Evolutionary conservation across 2,888 invertebrate genomes (phyloP).

Genomic region (Drosophila setosimentum): DNA sequence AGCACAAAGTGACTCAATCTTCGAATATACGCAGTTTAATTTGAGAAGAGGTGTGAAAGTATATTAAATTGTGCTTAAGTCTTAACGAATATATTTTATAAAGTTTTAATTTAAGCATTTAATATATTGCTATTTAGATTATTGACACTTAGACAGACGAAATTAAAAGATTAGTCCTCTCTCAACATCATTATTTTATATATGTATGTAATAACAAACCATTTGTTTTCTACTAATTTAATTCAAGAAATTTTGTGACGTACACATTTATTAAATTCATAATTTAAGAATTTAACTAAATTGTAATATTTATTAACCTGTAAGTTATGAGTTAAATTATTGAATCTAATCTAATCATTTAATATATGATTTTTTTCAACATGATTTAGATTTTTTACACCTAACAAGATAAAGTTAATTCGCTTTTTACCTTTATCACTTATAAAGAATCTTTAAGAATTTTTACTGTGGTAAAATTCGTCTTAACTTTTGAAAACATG

Average conservation of each 20-base stretch:
- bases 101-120: not conserved
- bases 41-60: not conserved
- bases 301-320: not conserved
- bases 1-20: slow-evolving; percentile 3
- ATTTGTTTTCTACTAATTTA: not conserved
- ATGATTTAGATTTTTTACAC: not conserved
- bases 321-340: not conserved
- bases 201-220: too few relatives aligned
- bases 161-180: not conserved
- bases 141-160: not conserved
- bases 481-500: not conserved
- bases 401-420: not conserved
- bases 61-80: not conserved
- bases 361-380: not conserved
- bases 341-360: not conserved
- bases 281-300: not conserved
- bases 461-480: not conserved
- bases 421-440: not conserved
- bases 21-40: not conserved
- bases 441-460: not conserved
- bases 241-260: not conserved
- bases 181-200: not conserved
- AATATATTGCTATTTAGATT: not conserved
- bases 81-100: not conserved
- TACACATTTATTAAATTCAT: too few relatives aligned